A percentile compares a stretch with the other conserved stretches of the same genome.
Evolutionary conservation across 2,888 invertebrate species (phyloP).

Genomic region (Stenurella melanura): DNA sequence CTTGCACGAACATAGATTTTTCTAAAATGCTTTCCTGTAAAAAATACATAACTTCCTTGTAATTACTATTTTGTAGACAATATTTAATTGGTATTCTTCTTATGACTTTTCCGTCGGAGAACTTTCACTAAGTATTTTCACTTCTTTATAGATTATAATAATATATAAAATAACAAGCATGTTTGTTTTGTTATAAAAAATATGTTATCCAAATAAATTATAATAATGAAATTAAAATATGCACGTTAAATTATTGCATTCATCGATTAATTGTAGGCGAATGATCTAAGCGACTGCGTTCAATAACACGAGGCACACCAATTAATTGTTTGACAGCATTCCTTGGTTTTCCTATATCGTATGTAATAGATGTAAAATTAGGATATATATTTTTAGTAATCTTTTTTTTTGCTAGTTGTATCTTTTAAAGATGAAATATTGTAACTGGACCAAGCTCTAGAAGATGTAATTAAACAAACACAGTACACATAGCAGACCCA

Average conservation of each 20-base stretch:
- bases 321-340: no score
- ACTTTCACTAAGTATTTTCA: conserved; percentile 7
- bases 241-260: no score
- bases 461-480: no score
- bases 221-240: neutral
- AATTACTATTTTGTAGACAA: neutral
- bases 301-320: no score
- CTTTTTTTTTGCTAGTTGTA: no score
- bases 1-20: neutral
- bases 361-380: neutral
- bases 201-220: neutral
- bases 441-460: no score
- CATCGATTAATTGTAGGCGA: no score
- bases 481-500: no score
- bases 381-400: no score
- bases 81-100: neutral
- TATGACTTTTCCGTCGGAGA: neutral
- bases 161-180: neutral
- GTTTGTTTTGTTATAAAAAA: neutral
- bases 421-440: no score
- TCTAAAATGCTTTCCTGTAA: neutral
- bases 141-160: neutral
- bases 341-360: neutral
- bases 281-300: no score
- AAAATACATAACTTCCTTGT: neutral